Evolutionary conservation across 64 coral and sea anemone species (phyloP), one percentile per base, ranked within the genome.

Genomic region (Acropora tenuis): DNA sequence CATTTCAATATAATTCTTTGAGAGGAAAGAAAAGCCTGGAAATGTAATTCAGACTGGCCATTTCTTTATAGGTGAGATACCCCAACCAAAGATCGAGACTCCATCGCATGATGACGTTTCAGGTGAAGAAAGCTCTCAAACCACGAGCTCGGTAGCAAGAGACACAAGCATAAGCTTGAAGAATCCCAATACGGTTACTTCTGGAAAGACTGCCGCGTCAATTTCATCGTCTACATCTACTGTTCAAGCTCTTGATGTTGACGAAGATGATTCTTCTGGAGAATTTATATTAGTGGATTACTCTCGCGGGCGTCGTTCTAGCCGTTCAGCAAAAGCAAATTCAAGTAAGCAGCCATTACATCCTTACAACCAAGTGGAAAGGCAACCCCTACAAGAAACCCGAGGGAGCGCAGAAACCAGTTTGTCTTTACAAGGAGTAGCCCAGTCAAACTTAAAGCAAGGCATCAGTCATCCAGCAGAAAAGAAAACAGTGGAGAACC

Each of bases 91-190:
- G 0, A 47, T 7, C 9, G 17, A n/a, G 0, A 46, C 59, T 16
- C 1, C 2, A 63, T 41, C 81, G 48, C 4, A 41, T 30, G 65
- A 71, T 69, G 65, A 20, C 69, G 71, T 59, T 42, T 41, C 13
- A 8, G 82, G 71, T 8, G 82, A 85, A 8, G 42, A 11, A 5
- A 58, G 71, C 7, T 71, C 61, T 10, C 82, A 85, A 85, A 65
- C 19, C 17, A 85, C 63, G 2, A 45, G 71, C 6, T 47, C 44
- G 1, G 44, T 71, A 5, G 20, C 65, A 11, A n/a, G 16, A 71
- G 82, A 71, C 17, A 30, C 43, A 3, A 65, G 71, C 19, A 11
- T 71, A 20, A 11, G 18, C 82, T 48, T 85, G 17, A 43, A 17
- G 7, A 71, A 48, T 40, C 6, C 30, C 40, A 40, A 63, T n/a